Evolutionary conservation across 2,797 vertebrate genomes (phyloP), one percentile per base, ranked within the genome.

Genomic region (Melanotaenia maccullochi): DNA sequence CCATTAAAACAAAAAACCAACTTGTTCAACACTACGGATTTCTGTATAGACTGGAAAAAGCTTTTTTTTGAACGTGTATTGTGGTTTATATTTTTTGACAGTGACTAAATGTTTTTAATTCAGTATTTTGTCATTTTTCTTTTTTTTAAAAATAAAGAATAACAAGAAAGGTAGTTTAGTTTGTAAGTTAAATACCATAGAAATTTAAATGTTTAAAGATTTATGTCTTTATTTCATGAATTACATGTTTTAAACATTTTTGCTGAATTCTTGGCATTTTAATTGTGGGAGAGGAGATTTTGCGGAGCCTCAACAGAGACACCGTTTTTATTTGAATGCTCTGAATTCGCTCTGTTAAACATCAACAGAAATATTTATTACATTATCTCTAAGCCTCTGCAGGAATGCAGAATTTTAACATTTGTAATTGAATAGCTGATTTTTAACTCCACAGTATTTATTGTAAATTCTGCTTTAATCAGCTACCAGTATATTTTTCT

Each of bases 71-170:
- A 79, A 82, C 76, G 55, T 91, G 84, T 77, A 76, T 76, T 91
- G 80, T 82, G 85, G 78, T 92, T 93, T 92, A 82, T 94, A 93
- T 92, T 92, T 92, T 88, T 88, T 83, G 72, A 76, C 52, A 33
- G 3, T 32, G 25, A 28, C 30, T 11, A 56, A 11, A 14, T 74
- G 69, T 78, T 85, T 86, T 81, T 82, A 62, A 20, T 54, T 42
- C 12, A 4, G 42, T 16, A 5, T 28, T 38, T 60, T 36, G 9
- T 54, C 16, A 20, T 1, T 57, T 33, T 35, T 6, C 0, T 3
- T 28, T 13, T 13, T 13, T 54, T 25, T n/a, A 54, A 25, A 49
- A 13, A 52, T 5, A 22, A n/a, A 24, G 11, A 52, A 28, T 16
- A 28, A 16, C 28, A 9, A 6, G 24, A 3, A 6, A 16, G 2